Conservation (phyloP, 2,888 invertebrate species). For the Patella ulyssiponensis region DNA sequence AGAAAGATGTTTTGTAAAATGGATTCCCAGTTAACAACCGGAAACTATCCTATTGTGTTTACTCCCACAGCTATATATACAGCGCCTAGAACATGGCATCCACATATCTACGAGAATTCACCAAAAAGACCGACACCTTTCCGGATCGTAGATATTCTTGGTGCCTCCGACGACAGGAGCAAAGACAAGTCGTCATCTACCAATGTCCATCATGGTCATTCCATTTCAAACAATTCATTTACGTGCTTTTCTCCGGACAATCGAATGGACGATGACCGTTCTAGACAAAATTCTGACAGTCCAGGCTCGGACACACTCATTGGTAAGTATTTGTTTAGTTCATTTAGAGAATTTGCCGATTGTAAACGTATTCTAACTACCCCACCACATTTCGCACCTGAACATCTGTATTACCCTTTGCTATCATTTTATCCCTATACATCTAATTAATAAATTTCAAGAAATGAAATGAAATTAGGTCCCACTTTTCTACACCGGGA, state of each 20-base stretch:
- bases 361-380: too few relatives aligned
- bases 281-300: constrained; percentile 10
- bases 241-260: background rate
- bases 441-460: too few relatives aligned
- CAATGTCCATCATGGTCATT: background rate
- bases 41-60: constrained; percentile 26
- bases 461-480: too few relatives aligned
- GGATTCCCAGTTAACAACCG: constrained; percentile 12
- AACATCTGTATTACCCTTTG: too few relatives aligned
- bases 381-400: too few relatives aligned
- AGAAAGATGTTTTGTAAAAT: constrained; percentile 15
- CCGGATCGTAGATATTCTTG: constrained; percentile 89
- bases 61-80: constrained; percentile 42
- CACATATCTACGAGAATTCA: constrained; percentile 88
- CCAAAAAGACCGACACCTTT: constrained; percentile 88
- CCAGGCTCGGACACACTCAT: background rate
- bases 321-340: background rate
- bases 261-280: constrained; percentile 4
- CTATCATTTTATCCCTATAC: too few relatives aligned
- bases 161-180: constrained; percentile 71
- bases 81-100: constrained; percentile 81
- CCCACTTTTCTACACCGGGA: too few relatives aligned
- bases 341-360: too few relatives aligned
- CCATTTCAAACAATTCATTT: background rate
- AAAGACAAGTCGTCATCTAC: background rate